Evolutionary conservation across 1,140 invertebrate genomes (phyloP), one percentile per base, ranked within the genome.

Genomic region (Diploscapter pachys): DNA sequence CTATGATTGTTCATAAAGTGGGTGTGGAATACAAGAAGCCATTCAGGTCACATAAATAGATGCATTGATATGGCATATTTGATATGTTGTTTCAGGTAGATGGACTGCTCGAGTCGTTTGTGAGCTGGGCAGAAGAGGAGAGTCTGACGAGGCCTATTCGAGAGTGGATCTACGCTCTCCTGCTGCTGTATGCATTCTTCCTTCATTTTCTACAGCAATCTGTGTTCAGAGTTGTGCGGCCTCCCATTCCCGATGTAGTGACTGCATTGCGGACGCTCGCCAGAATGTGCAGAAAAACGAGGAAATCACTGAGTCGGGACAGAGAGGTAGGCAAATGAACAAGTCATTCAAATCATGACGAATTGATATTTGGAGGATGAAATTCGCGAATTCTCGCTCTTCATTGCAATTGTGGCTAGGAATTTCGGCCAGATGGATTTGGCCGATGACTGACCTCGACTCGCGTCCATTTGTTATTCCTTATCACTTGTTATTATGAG

Each of bases 341-440:
- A 61, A 4, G 56, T 56, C 55, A 51, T 59, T 4, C 55, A 61
- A 8, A 49, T 70, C n/a, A 5, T 59, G 6, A 0, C 8, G 2
- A 59, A 70, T 61, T 51, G 68, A 59, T 51, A 70, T 52, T 59
- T 59, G 3, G 68, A 70, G 62, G 68, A 56, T 5, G 4, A 70
- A 31, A 31, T 31, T 31, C 31, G 31, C 48, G 68, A 70, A 59
- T 70, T 52, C 68, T 70, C 68, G 6, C 8, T 70, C 49, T 70
- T 70, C 68, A 70, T 70, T 59, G 9, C 68, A 6, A 70, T 70
- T n/a, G 54, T 70, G 5, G 56, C 49, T n/a, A 70, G 8, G 6
- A 61, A 52, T 3, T 70, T 70, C 68, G 68, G 68, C 50, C 68
- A 70, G 13, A 70, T 61, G 13, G 68, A 70, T 61, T 13, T 70